A percentile compares a stretch with the other conserved stretches of the same genome.
phyloP scores from a whole-genome alignment of 2,888 invertebrate species.

The Philonicus albiceps region DNA sequence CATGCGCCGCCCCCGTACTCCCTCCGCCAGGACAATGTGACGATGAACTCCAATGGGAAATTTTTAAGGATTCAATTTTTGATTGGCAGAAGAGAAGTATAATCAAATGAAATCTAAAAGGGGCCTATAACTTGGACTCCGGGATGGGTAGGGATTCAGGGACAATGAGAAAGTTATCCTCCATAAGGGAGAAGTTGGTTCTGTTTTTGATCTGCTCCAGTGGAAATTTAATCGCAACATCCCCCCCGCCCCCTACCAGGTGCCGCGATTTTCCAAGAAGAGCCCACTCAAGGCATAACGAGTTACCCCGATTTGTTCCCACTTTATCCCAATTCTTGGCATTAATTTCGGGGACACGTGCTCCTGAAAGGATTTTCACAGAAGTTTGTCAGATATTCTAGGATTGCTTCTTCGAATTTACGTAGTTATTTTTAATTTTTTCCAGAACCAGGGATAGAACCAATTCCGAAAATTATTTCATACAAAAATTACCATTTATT shows the following conservation, averaged over 20 bases:
- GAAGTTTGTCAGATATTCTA: no score
- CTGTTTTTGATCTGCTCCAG: not conserved
- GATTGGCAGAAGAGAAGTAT: not conserved
- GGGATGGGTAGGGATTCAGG: no score
- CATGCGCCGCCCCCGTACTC: not conserved
- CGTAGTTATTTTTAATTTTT: no score
- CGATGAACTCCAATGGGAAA: not conserved
- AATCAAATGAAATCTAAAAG: not conserved
- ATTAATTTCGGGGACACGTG: not conserved
- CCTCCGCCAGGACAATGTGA: not conserved
- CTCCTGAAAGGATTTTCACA: not conserved
- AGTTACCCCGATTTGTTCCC: not conserved
- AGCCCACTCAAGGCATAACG: not conserved
- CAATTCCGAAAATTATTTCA: no score
- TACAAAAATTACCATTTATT: no score
- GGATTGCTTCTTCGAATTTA: no score
- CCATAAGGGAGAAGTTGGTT: not conserved
- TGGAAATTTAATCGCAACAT: not conserved
- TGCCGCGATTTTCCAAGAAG: not conserved
- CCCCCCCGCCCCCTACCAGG: no score
- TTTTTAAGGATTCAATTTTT: slow-evolving; percentile 16
- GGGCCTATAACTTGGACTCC: no score
- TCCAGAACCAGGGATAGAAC: no score
- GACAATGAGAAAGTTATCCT: not conserved
- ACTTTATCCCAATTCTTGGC: not conserved